A percentile compares a stretch with the other conserved stretches of the same genome.
phyloP scores from a whole-genome alignment of 2,113 vertebrate genomes.

The Carassius auratus region DNA sequence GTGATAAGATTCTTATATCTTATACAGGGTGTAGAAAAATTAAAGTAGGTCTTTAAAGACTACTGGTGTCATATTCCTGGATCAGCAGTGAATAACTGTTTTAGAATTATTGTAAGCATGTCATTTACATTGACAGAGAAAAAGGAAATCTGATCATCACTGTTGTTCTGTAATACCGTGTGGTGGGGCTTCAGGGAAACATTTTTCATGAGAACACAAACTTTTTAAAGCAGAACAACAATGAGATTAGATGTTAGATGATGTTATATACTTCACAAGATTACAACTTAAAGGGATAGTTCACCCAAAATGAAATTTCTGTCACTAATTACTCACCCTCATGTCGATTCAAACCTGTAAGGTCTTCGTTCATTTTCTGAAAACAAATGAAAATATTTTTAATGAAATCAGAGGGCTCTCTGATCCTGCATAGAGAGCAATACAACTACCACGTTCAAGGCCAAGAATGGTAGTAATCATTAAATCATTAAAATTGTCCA shows the following conservation, averaged over 20 bases:
- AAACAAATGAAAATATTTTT: too few species aligned
- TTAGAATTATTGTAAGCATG: not conserved
- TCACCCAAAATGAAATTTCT: too few species aligned
- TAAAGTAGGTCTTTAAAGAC: not conserved
- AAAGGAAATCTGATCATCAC: constrained; percentile 5
- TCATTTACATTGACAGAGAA: not conserved
- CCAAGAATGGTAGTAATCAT: too few species aligned
- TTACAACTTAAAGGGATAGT: not conserved
- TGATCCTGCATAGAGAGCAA: too few species aligned
- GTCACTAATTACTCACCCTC: too few species aligned
- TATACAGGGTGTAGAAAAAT: not conserved
- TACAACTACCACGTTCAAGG: too few species aligned
- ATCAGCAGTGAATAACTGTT: not conserved
- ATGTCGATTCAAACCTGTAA: too few species aligned
- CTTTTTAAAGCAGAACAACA: not conserved
- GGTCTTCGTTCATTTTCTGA: too few species aligned
- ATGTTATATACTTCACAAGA: not conserved
- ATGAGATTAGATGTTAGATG: not conserved
- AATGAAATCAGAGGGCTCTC: too few species aligned
- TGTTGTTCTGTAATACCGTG: not conserved
- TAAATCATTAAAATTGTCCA: too few species aligned
- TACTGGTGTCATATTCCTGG: not conserved
- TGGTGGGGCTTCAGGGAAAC: not conserved
- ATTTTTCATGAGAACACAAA: not conserved
- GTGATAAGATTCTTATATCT: not conserved